phyloP scores from a whole-genome alignment of 2,888 invertebrate genomes.

The Noctua fimbriata region DNA sequence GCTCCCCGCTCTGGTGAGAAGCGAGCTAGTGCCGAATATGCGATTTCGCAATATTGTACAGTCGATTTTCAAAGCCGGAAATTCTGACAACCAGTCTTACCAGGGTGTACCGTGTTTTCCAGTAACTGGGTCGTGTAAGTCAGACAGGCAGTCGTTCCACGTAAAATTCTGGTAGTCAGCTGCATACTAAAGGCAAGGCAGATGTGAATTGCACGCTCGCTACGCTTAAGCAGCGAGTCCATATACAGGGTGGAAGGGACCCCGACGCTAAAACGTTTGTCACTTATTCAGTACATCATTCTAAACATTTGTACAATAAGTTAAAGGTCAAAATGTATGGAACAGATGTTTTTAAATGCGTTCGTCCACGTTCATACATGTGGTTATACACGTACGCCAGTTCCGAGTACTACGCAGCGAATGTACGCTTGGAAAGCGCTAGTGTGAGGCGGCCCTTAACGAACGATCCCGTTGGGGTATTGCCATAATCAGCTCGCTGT shows the following conservation, averaged over 20 bases:
- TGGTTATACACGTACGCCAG: not conserved
- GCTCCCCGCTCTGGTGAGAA: not conserved
- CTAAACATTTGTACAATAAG: no score
- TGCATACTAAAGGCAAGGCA: not conserved
- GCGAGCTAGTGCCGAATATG: not conserved
- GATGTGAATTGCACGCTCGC: not conserved
- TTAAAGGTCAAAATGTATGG: no score
- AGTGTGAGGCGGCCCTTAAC: not conserved
- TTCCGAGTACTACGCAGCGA: not conserved
- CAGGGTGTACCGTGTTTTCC: not conserved
- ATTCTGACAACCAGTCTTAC: not conserved
- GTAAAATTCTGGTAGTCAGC: not conserved
- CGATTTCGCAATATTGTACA: not conserved
- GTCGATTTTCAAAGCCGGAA: not conserved
- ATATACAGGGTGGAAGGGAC: no score
- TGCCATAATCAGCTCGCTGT: slow-evolving; percentile 35
- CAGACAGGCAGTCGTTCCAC: not conserved
- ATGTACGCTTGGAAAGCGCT: not conserved
- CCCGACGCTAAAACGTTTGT: no score
- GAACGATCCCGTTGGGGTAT: slow-evolving; percentile 32
- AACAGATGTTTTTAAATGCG: no score
- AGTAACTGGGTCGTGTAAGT: not conserved
- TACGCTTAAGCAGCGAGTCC: no score
- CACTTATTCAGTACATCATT: no score
- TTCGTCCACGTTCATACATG: no score